These are phyloP conservation scores for Leptinotarsa tumamoca DNA, from an alignment of 2,888 invertebrate genomes.

Conservation along the genomic window DNA sequence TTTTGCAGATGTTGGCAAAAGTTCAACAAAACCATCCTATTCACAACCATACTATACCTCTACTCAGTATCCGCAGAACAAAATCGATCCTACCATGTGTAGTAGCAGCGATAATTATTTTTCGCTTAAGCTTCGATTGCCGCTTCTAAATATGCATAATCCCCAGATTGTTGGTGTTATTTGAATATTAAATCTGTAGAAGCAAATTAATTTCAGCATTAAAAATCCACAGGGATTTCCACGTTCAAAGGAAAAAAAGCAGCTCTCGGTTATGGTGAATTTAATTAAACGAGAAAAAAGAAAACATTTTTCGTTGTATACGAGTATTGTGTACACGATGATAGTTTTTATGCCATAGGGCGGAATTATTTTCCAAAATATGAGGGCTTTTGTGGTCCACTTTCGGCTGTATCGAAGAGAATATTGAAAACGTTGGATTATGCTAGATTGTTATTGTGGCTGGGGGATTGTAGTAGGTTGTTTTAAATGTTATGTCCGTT, in stretches of 20 bases:
- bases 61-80: neutral
- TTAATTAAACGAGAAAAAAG: constrained; percentile 15
- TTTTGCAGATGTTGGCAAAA: too few relatives aligned
- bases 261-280: neutral
- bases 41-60: neutral
- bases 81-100: constrained; percentile 2
- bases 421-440: too few relatives aligned
- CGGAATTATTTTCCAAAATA: neutral
- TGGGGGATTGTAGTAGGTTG: too few relatives aligned
- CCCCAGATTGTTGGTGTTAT: constrained; percentile 38
- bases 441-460: too few relatives aligned
- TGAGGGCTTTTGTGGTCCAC: neutral
- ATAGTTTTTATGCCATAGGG: neutral
- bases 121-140: constrained; percentile 41
- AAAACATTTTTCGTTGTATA: neutral
- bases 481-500: too few relatives aligned
- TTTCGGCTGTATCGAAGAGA: too few relatives aligned
- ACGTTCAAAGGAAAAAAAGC: neutral
- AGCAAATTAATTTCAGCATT: constrained; percentile 39
- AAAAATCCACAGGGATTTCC: constrained; percentile 21
- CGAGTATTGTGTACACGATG: neutral
- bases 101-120: constrained; percentile 34
- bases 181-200: constrained; percentile 37
- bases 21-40: too few relatives aligned
- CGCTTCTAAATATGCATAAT: constrained; percentile 36